Evolutionary conservation across 2,888 invertebrate genomes (phyloP).

Genomic region (Drosophila mimica): DNA sequence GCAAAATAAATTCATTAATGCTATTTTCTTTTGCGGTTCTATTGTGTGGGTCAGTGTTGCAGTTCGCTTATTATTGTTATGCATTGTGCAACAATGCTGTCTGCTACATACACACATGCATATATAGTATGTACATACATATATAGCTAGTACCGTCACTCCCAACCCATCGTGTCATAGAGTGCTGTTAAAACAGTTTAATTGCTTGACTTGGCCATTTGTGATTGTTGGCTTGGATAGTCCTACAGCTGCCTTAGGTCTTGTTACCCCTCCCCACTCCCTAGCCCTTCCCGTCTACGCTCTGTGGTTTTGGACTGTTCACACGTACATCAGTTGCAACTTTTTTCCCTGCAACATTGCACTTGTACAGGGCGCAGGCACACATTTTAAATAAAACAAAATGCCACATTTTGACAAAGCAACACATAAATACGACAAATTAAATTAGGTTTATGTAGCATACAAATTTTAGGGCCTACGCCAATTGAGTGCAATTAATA

Average conservation of each 20-base stretch:
- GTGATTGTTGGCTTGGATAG: conserved; percentile 26
- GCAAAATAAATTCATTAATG: neutral
- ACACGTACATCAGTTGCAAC: conserved; percentile 48
- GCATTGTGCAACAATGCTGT: conserved; percentile 34
- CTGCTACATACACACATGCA: neutral
- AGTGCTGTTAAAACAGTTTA: conserved; percentile 60
- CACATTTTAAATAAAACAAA: conserved; percentile 43
- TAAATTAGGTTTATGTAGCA: conserved; percentile 17
- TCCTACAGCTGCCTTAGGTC: conserved; percentile 1
- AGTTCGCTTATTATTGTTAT: conserved; percentile 55
- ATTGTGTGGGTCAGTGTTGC: conserved; percentile 31
- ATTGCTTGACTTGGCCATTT: conserved; percentile 67
- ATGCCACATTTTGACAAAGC: conserved; percentile 16
- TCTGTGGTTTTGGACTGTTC: conserved; percentile 9
- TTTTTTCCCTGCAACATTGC: conserved; percentile 30
- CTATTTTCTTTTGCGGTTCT: neutral
- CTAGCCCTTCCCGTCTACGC: neutral
- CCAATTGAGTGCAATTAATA: conserved; percentile 23
- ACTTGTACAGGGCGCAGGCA: conserved; percentile 5
- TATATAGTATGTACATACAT: neutral
- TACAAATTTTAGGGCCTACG: conserved; percentile 9
- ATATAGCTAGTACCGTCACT: neutral
- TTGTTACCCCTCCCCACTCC: neutral
- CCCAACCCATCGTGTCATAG: conserved; percentile 1
- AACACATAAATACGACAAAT: conserved; percentile 26